Conservation (phyloP, 92 coral and sea anemone species). For the Pocillopora grandis region DNA sequence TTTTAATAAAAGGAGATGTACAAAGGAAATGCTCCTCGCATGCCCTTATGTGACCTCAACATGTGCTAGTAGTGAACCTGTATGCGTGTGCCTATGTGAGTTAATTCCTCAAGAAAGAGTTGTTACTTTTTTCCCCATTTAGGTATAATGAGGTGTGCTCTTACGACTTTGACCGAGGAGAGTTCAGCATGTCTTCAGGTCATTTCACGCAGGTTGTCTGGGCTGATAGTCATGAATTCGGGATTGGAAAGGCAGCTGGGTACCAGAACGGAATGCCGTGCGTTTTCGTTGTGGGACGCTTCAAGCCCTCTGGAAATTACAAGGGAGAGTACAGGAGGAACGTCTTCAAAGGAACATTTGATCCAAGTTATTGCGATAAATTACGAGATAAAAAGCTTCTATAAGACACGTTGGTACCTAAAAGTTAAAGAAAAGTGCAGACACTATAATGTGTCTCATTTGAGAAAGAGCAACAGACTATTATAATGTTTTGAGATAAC, state of each 20-base stretch:
- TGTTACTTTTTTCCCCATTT: background rate
- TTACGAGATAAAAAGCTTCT: slow-evolving; percentile 28
- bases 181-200: slow-evolving; percentile 71
- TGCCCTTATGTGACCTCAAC: too few species aligned
- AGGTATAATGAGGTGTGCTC: slow-evolving; percentile 86
- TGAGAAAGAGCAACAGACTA: too few species aligned
- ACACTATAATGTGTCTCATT: background rate
- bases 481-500: too few species aligned
- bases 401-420: background rate
- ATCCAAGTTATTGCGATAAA: slow-evolving; percentile 67
- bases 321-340: slow-evolving; percentile 58
- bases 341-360: slow-evolving; percentile 69
- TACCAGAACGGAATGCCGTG: slow-evolving; percentile 68
- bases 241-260: slow-evolving; percentile 75
- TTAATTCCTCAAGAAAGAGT: background rate
- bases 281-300: slow-evolving; percentile 75
- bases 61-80: too few species aligned
- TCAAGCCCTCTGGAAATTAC: slow-evolving; percentile 68
- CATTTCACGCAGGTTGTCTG: slow-evolving; percentile 85
- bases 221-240: slow-evolving; percentile 76
- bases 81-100: too few species aligned
- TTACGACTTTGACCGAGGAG: slow-evolving; percentile 62
- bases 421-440: background rate
- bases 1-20: too few species aligned
- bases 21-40: too few species aligned